phyloP scores from a whole-genome alignment of 2,888 invertebrate species.

The Taenaris catops region DNA sequence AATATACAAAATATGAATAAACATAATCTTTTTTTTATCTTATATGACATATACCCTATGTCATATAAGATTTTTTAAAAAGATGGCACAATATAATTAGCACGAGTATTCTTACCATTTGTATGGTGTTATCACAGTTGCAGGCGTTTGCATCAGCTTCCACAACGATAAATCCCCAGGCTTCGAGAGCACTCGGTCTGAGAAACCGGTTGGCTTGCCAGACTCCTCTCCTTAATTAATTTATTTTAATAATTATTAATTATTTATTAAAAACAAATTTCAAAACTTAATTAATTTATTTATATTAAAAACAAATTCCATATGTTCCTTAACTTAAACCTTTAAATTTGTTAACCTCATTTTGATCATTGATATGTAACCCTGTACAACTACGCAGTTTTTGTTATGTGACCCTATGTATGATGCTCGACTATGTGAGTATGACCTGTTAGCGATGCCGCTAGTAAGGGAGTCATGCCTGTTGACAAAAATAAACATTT shows the following conservation, averaged over 20 bases:
- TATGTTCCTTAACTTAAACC: too few species aligned
- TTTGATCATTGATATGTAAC: too few species aligned
- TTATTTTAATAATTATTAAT: neutral
- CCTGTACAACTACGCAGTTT: too few species aligned
- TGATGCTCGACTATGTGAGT: constrained; percentile 95
- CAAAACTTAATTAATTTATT: constrained; percentile 12
- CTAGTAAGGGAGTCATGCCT: constrained; percentile 96
- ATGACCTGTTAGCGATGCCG: constrained; percentile 96
- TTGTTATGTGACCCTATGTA: too few species aligned
- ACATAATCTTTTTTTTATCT: too few species aligned
- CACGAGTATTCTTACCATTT: constrained; percentile 39
- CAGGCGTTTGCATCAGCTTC: constrained; percentile 34
- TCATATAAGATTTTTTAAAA: too few species aligned
- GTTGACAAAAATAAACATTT: constrained; percentile 13
- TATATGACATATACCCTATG: too few species aligned
- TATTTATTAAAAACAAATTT: neutral
- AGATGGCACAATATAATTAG: too few species aligned
- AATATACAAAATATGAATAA: too few species aligned
- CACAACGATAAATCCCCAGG: constrained; percentile 55
- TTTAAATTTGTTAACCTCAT: too few species aligned
- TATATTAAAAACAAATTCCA: too few species aligned
- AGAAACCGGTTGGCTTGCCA: constrained; percentile 69
- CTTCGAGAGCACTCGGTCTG: constrained; percentile 40
- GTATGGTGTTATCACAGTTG: constrained; percentile 35
- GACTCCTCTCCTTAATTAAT: constrained; percentile 40